phyloP scores from a whole-genome alignment of 2,113 vertebrate species.

The Pygoscelis antarcticus region DNA sequence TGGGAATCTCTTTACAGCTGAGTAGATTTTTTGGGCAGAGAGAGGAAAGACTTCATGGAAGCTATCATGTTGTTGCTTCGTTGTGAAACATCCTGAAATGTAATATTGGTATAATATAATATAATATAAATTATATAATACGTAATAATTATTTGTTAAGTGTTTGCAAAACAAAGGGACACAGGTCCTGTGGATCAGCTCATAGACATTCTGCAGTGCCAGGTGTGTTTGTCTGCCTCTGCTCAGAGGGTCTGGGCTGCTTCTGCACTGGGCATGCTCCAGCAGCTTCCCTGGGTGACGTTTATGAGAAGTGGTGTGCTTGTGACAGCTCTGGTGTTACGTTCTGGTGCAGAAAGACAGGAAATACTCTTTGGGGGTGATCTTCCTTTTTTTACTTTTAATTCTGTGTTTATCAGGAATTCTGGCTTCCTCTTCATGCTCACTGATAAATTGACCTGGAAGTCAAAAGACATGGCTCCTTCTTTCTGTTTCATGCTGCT shows the following conservation, averaged over 20 bases:
- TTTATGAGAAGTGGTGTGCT: background rate
- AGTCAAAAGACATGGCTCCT: background rate
- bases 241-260: background rate
- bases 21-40: background rate
- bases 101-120: background rate
- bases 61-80: background rate
- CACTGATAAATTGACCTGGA: background rate
- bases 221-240: background rate
- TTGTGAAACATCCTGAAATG: background rate
- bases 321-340: background rate
- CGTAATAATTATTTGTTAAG: background rate
- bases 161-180: background rate
- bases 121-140: background rate
- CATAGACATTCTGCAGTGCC: background rate
- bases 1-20: background rate
- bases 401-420: background rate
- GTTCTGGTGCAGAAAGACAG: background rate
- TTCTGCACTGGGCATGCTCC: background rate
- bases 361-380: background rate
- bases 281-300: background rate
- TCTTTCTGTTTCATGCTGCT: background rate
- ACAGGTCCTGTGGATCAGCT: background rate
- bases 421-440: background rate
- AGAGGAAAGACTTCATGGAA: background rate
- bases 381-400: background rate